These are phyloP conservation scores for Prietella phreatophila DNA, from an alignment of 2,113 vertebrate species.

Conservation along the genomic window DNA sequence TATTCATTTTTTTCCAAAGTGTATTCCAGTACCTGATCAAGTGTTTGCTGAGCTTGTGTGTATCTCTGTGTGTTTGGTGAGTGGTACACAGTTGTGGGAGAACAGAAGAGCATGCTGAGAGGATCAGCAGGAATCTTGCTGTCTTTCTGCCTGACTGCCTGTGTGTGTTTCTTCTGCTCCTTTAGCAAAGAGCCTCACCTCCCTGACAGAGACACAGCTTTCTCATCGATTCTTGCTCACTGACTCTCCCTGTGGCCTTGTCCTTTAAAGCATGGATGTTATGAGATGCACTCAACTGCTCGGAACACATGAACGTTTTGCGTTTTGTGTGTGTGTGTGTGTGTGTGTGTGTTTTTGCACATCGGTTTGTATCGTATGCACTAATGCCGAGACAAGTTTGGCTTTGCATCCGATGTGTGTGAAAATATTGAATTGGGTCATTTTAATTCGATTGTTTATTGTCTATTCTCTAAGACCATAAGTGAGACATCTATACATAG, in stretches of 20 bases:
- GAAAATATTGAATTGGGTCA: slow-evolving; percentile 45
- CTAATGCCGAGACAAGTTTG: not conserved
- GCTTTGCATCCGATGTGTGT: slow-evolving; percentile 18
- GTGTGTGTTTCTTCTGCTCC: slow-evolving; percentile 50
- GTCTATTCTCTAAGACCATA: not conserved
- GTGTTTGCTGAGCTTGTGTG: not conserved
- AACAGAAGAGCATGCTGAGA: slow-evolving; percentile 11
- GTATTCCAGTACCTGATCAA: not conserved
- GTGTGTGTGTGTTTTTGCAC: slow-evolving; percentile 12
- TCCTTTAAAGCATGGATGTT: slow-evolving; percentile 60
- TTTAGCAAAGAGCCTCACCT: slow-evolving; percentile 54
- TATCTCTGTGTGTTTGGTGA: slow-evolving; percentile 12
- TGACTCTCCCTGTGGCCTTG: slow-evolving; percentile 62
- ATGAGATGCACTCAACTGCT: slow-evolving; percentile 42
- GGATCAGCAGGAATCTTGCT: slow-evolving; percentile 49
- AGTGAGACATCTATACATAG: not conserved
- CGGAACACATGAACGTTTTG: slow-evolving; percentile 5
- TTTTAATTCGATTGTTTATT: slow-evolving; percentile 59
- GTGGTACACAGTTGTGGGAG: not conserved
- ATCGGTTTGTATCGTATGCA: not conserved
- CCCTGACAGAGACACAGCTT: slow-evolving; percentile 59
- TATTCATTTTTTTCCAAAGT: not conserved
- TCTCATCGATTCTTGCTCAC: slow-evolving; percentile 63
- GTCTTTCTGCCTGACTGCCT: slow-evolving; percentile 58
- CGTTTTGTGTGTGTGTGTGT: slow-evolving; percentile 37